Percentiles rank a stretch among this genome's conserved stretches.
Conservation (phyloP, 2,888 invertebrate genomes). For the Nowickia ferox region DNA sequence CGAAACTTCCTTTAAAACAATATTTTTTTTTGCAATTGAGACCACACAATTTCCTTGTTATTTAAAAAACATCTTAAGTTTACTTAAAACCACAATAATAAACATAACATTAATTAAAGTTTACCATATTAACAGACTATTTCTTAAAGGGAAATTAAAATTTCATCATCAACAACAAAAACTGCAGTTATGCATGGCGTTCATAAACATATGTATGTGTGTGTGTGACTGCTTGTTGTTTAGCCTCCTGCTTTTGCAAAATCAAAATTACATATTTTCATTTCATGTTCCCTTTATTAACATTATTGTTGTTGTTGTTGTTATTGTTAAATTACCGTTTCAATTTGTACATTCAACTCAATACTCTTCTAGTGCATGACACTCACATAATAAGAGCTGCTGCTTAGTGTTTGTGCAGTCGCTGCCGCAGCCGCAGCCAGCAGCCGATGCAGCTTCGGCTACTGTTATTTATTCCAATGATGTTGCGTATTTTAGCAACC, state of each 20-base stretch:
- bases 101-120: neutral
- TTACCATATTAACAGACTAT: too few relatives aligned
- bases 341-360: constrained; percentile 35
- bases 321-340: constrained; percentile 57
- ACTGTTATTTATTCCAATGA: constrained; percentile 55
- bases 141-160: constrained; percentile 54
- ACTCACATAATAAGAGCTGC: constrained; percentile 1
- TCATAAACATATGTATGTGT: too few relatives aligned
- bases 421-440: constrained; percentile 13
- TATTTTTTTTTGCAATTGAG: too few relatives aligned
- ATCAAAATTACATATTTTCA: constrained; percentile 18
- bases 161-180: constrained; percentile 62
- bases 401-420: constrained; percentile 14
- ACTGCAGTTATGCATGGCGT: constrained; percentile 9
- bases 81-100: neutral
- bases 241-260: constrained; percentile 26
- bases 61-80: neutral
- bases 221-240: neutral
- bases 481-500: constrained; percentile 28
- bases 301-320: constrained; percentile 43
- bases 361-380: constrained; percentile 38
- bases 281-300: constrained; percentile 26
- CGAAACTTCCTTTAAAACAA: too few relatives aligned
- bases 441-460: constrained; percentile 9
- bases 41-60: too few relatives aligned